phyloP scores from a whole-genome alignment of 2,888 invertebrate species.

The Drosophila tripunctata region DNA sequence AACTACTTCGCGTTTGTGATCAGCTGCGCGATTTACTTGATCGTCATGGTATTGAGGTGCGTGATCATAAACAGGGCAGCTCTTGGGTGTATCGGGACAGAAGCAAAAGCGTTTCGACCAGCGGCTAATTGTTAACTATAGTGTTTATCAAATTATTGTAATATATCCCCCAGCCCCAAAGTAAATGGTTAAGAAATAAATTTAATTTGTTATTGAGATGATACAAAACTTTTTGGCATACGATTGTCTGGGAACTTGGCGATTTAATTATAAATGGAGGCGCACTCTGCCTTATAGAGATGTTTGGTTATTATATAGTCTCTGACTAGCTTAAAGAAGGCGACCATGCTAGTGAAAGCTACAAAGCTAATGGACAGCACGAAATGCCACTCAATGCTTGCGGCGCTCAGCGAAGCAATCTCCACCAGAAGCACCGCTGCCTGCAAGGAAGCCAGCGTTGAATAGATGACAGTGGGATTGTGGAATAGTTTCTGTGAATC shows the following conservation, averaged over 20 bases:
- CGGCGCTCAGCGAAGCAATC: conserved; percentile 90
- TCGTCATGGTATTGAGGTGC: conserved; percentile 87
- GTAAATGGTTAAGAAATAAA: neutral
- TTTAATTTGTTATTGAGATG: conserved; percentile 1
- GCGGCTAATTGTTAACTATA: neutral
- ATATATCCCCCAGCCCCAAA: neutral
- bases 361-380: conserved; percentile 93
- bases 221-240: conserved; percentile 8
- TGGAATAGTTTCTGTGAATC: conserved; percentile 91
- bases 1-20: conserved; percentile 88
- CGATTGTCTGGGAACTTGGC: neutral
- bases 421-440: conserved; percentile 90
- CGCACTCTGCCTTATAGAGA: conserved; percentile 86
- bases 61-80: conserved; percentile 87
- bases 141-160: neutral
- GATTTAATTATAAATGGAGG: conserved; percentile 43
- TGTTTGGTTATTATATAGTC: conserved; percentile 94
- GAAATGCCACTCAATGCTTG: conserved; percentile 95
- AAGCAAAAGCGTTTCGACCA: conserved; percentile 26
- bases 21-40: conserved; percentile 87
- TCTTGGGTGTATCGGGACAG: conserved; percentile 85
- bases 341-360: conserved; percentile 95
- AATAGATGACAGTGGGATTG: conserved; percentile 92
- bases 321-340: conserved; percentile 94
- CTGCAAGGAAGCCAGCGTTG: conserved; percentile 90